Base-by-base conservation (phyloP, 2,797 vertebrate genomes). In the Sebastes trivittatus region DNA sequence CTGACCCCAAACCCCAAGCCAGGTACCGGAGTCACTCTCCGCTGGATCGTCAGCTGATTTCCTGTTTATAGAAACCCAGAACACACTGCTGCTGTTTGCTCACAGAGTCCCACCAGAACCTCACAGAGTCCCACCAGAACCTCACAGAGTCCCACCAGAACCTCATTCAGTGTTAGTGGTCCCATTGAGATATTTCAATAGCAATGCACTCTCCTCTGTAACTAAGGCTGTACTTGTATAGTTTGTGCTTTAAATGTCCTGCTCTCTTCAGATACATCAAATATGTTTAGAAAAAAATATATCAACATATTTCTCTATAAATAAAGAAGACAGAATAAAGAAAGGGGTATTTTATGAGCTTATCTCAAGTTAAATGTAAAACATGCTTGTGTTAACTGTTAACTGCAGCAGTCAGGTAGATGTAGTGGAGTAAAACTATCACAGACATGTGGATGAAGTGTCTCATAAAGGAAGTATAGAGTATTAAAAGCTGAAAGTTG, bases 401-500 rank as follows among this genome's bases (percentile, higher is more conserved):
- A 14, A 42, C 13, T 42, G 38, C 38, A 42, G 38, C 38, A 1
- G 14, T 46, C 42, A 46, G 42, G 0, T 42, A 0, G 38, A 42
- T 42, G 14, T 16, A 3, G 14, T 42, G 38, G 38, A 42, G 14
- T 42, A 16, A 42, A 42, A 7, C 38, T 16, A 42, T 16, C 2
- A 42, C 38, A 42, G 0, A 42, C 0, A 42, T 42, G 38, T 38
- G 38, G 23, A 1, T 0, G 11, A 36, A 63, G n/a, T 23, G 0
- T 36, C n/a, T 63, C n/a, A 36, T 22, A 22, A 60, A 20, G 18
- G 29, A 63, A 63, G 7, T 30, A n/a, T 16, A 10, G 22, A 23
- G 61, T 16, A 42, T 38, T 5, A 13, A 38, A 18, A 64, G 14
- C 42, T 46, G 42, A 46, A 65, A 13, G 38, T 42, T 42, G 38